Conservation (phyloP, 2,113 vertebrate genomes). For the Larimichthys polyactis region DNA sequence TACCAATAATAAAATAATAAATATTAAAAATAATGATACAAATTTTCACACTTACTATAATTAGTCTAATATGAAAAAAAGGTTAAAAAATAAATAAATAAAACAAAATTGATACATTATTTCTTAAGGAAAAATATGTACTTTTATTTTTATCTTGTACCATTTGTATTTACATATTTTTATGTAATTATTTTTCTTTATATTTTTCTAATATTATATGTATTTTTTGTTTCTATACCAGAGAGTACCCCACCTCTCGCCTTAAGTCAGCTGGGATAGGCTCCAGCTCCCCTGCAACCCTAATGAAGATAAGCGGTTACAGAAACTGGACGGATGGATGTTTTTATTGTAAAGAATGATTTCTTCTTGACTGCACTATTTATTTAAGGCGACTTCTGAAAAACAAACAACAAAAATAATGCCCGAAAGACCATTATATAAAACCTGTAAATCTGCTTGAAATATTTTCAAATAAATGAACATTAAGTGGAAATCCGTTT, state of each 20-base stretch:
- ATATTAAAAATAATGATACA: background rate
- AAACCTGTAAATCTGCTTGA: background rate
- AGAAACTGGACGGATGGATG: too few relatives aligned
- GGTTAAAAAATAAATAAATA: background rate
- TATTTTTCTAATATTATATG: background rate
- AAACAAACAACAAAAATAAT: background rate
- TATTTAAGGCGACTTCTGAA: background rate
- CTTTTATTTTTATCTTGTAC: background rate
- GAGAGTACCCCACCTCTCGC: too few relatives aligned
- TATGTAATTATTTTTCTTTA: too few relatives aligned
- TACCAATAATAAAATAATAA: too few relatives aligned
- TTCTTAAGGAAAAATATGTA: background rate
- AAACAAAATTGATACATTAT: background rate
- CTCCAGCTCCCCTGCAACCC: too few relatives aligned
- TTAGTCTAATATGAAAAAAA: background rate
- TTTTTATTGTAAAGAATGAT: too few relatives aligned
- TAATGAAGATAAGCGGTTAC: too few relatives aligned
- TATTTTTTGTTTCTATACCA: background rate
- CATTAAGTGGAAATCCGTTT: background rate
- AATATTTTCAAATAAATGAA: conserved; percentile 2
- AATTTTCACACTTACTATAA: background rate
- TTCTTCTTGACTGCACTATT: too few relatives aligned
- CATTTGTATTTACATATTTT: background rate
- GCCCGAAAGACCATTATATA: background rate
- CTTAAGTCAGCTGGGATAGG: too few relatives aligned